Percentiles rank a stretch among this genome's conserved stretches.
These are phyloP conservation scores for Pelosia muscerda DNA, from an alignment of 2,888 invertebrate species.

Conservation along the genomic window DNA sequence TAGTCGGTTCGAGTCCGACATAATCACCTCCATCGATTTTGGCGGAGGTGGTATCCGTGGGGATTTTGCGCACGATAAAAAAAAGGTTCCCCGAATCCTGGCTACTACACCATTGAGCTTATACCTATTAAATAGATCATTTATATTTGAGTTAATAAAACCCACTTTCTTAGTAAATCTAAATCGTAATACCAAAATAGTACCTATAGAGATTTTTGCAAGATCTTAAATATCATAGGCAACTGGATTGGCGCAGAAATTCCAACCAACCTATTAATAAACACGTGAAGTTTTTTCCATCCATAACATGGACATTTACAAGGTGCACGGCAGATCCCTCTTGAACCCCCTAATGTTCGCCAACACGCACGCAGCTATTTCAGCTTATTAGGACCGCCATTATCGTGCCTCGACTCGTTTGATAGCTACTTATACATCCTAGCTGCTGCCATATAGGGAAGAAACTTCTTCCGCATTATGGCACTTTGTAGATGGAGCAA, in stretches of 20 bases:
- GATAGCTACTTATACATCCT: conserved; percentile 35
- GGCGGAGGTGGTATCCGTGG: no score
- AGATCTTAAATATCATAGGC: neutral
- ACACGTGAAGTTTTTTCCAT: neutral
- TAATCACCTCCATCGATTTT: no score
- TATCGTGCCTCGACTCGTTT: conserved; percentile 53
- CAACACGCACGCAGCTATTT: conserved; percentile 46
- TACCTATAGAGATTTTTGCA: neutral
- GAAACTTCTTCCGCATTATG: conserved; percentile 54
- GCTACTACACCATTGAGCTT: no score
- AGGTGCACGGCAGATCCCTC: conserved; percentile 7
- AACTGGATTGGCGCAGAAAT: neutral
- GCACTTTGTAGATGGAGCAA: conserved; percentile 25
- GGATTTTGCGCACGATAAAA: no score
- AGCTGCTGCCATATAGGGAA: conserved; percentile 49
- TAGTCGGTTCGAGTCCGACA: no score
- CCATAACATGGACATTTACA: neutral
- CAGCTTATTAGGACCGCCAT: conserved; percentile 50
- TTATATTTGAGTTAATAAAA: no score
- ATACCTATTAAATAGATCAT: no score
- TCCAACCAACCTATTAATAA: neutral
- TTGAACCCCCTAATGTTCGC: conserved; percentile 43
- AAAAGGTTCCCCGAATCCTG: no score
- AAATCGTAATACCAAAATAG: no score
- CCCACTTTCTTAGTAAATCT: no score